Evolutionary conservation across 2,113 vertebrate genomes (phyloP).

Genomic region (Mionectes macconnelli): DNA sequence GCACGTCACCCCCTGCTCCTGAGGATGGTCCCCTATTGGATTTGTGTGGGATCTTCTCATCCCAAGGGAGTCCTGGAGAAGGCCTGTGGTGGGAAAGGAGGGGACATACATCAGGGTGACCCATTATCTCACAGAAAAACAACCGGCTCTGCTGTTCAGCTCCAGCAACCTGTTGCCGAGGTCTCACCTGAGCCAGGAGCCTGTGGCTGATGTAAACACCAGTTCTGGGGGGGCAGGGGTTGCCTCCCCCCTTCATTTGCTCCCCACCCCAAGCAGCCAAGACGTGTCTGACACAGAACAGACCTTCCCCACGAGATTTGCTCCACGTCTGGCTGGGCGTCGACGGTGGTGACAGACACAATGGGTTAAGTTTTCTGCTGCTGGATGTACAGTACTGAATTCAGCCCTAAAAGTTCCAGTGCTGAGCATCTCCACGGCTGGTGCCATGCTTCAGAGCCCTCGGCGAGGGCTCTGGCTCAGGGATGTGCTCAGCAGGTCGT

Average conservation of each 20-base stretch:
- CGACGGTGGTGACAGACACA: too few species aligned
- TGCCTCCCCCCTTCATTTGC: not conserved
- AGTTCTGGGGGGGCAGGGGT: too few species aligned
- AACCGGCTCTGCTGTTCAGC: not conserved
- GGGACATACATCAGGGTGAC: accelerated
- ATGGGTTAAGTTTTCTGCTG: not conserved
- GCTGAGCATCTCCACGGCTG: accelerated
- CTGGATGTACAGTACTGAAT: accelerated
- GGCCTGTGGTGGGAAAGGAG: not conserved
- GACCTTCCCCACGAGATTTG: accelerated
- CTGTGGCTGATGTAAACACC: not conserved
- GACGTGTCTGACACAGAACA: not conserved
- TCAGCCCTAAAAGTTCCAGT: not conserved
- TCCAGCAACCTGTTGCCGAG: not conserved
- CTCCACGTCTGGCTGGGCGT: accelerated
- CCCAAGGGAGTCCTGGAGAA: not conserved
- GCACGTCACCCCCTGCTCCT: too few species aligned
- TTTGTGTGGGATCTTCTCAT: accelerated
- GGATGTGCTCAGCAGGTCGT: not conserved
- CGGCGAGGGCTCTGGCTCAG: not conserved
- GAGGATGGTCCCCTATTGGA: accelerated
- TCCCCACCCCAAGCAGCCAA: not conserved
- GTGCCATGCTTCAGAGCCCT: not conserved
- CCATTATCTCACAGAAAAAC: not conserved
- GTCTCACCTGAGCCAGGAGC: not conserved